Base-by-base conservation (phyloP, 2,888 invertebrate species). In the Glyphotaelius pellucidus region DNA sequence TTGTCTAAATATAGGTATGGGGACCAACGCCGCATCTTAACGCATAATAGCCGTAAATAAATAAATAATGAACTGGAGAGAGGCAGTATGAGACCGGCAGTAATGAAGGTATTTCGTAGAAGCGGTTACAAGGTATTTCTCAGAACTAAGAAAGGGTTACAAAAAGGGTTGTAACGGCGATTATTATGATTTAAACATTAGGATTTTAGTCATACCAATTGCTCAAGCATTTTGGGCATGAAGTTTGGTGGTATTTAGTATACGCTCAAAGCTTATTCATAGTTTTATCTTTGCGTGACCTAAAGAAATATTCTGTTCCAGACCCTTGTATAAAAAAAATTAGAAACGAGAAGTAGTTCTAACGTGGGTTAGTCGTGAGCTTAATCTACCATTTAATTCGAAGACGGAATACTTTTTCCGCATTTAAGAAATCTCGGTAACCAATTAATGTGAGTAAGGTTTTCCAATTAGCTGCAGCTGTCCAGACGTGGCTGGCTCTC, bases 381-480 rank as follows among this genome's bases (percentile, higher is more conserved):
- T 42, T 67, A 67, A 67, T 67, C 67, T 67, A 25, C 67, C 67
- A 67, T 67, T 67, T 67, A 67, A 67, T 81, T 81, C 81, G 81
- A 81, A 67, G 67, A 67, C n/a, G 25, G 38, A n/a, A 85, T 85
- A 85, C 67, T 85, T 85, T 85, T 85, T 85, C 38, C 85, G 85
- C 38, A 85, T 85, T 85, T 85, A 38, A 91, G 89, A 91, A 80
- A 91, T 47, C 85, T 84, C 87, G 91, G 87, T 84, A 90, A 91
- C 87, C 47, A 87, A 87, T 87, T 92, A 90, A 91, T 92, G 91
- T 92, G 91, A 91, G 91, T 91, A 91, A 91, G 92, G 91, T 89
- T 92, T 92, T 92, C 91, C 92, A 92, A 92, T 92, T 92, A 92
- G 91, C 89, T 92, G 91, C 92, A 91, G 92, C 91, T 90, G 91